phyloP scores from a whole-genome alignment of 2,113 vertebrate species.

The Ancistrus triradiatus region DNA sequence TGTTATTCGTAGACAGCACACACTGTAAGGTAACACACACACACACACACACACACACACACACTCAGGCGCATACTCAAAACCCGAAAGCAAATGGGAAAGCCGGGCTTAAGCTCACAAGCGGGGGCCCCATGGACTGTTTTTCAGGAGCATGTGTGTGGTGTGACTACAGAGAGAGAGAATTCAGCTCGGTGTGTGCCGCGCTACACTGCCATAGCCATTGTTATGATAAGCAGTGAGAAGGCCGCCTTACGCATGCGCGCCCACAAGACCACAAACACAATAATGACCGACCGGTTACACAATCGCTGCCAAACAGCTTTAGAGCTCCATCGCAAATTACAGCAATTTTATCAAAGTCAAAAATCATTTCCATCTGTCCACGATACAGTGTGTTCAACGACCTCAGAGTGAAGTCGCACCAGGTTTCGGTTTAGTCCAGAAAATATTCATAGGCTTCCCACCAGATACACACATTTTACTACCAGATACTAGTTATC shows the following conservation, averaged over 20 bases:
- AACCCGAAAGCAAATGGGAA: conserved; percentile 24
- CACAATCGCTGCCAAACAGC: conserved; percentile 20
- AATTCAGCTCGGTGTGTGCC: conserved; percentile 34
- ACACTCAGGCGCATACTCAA: conserved; percentile 15
- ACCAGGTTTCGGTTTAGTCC: background rate
- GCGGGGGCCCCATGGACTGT: conserved; percentile 40
- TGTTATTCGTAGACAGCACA: conserved; percentile 42
- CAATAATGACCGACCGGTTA: conserved; percentile 21
- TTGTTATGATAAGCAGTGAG: conserved; percentile 46
- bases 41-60: conserved; percentile 16
- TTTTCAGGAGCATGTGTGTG: conserved; percentile 7
- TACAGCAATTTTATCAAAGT: conserved; percentile 6
- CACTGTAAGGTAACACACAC: conserved; percentile 10
- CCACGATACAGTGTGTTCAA: background rate
- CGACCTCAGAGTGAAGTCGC: too few species aligned
- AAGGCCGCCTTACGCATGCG: conserved; percentile 22
- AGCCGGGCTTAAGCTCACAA: conserved; percentile 35
- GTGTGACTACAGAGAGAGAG: conserved; percentile 18
- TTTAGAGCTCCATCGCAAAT: background rate
- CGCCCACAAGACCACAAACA: conserved; percentile 10
- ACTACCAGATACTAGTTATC: too few species aligned
- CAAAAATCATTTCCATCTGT: conserved; percentile 9
- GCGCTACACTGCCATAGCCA: conserved; percentile 37
- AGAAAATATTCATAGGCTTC: background rate
- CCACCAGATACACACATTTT: too few species aligned